Evolutionary conservation across 2,888 invertebrate genomes (phyloP).

Genomic region (Nectonema munidae): DNA sequence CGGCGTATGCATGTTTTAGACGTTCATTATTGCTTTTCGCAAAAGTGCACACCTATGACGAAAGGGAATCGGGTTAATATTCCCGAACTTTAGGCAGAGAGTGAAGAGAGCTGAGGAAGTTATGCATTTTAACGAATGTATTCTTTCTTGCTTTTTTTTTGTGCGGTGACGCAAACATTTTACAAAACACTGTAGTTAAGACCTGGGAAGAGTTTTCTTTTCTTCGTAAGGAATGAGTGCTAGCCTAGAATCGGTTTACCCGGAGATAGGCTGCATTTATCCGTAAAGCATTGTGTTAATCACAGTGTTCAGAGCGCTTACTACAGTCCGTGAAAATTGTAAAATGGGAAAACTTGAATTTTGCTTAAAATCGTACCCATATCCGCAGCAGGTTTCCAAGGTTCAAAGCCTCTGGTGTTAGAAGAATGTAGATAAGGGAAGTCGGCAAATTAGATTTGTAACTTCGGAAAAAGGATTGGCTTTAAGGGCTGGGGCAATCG

Average conservation of each 20-base stretch:
- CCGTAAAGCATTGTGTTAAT: too few relatives aligned
- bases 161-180: too few relatives aligned
- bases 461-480: constrained; percentile 37
- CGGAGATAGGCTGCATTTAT: too few relatives aligned
- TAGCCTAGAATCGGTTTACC: too few relatives aligned
- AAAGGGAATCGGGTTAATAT: constrained; percentile 24
- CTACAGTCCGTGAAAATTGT: constrained; percentile 26
- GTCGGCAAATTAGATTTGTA: constrained; percentile 34
- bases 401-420: constrained; percentile 35
- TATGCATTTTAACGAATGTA: too few relatives aligned
- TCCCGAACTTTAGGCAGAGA: constrained; percentile 20
- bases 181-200: constrained; percentile 17
- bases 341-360: constrained; percentile 22
- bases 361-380: constrained; percentile 33
- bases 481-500: constrained; percentile 35
- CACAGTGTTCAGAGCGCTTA: too few relatives aligned
- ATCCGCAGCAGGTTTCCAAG: constrained; percentile 43
- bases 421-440: constrained; percentile 37
- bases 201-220: constrained; percentile 26
- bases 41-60: constrained; percentile 17
- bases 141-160: too few relatives aligned
- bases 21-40: constrained; percentile 14
- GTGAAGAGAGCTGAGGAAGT: too few relatives aligned
- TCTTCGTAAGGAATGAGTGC: constrained; percentile 25
- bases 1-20: too few relatives aligned